phyloP scores from a whole-genome alignment of 2,888 invertebrate genomes.

The Lasiommata megera region DNA sequence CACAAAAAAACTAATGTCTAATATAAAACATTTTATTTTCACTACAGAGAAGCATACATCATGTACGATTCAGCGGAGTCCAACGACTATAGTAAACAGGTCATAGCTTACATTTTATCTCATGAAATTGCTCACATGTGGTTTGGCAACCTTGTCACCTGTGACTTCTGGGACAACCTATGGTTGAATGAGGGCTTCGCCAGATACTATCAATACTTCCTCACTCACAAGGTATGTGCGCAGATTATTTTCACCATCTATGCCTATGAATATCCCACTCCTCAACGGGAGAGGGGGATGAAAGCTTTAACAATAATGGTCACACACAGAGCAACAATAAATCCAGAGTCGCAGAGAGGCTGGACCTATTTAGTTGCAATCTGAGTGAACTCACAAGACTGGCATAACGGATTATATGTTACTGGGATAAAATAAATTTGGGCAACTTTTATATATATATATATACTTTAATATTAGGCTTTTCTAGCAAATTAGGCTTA shows the following conservation, averaged over 20 bases:
- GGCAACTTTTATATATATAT: too few species aligned
- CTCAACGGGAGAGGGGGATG: too few species aligned
- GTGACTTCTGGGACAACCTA: slow-evolving; percentile 87
- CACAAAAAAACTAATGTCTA: too few species aligned
- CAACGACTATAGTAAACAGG: slow-evolving; percentile 82
- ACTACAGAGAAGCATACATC: slow-evolving; percentile 81
- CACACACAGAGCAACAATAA: too few species aligned
- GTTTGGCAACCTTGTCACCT: slow-evolving; percentile 90
- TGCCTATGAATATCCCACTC: background rate
- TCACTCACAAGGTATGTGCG: slow-evolving; percentile 67
- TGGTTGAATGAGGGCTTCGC: slow-evolving; percentile 88
- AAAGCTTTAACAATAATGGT: too few species aligned
- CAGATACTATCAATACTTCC: slow-evolving; percentile 86
- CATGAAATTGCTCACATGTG: slow-evolving; percentile 93
- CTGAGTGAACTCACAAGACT: too few species aligned
- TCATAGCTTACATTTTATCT: slow-evolving; percentile 84
- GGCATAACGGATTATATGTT: too few species aligned
- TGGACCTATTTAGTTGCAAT: too few species aligned
- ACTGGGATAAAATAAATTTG: too few species aligned
- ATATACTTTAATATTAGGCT: too few species aligned
- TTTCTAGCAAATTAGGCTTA: too few species aligned
- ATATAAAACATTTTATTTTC: slow-evolving; percentile 28
- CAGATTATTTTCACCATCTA: background rate
- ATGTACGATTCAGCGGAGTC: slow-evolving; percentile 70
- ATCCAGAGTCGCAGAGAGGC: too few species aligned